A percentile compares a stretch with the other conserved stretches of the same genome.
These are phyloP conservation scores for Erpobdella octoculata DNA, from an alignment of 2,888 invertebrate genomes.

Conservation along the genomic window DNA sequence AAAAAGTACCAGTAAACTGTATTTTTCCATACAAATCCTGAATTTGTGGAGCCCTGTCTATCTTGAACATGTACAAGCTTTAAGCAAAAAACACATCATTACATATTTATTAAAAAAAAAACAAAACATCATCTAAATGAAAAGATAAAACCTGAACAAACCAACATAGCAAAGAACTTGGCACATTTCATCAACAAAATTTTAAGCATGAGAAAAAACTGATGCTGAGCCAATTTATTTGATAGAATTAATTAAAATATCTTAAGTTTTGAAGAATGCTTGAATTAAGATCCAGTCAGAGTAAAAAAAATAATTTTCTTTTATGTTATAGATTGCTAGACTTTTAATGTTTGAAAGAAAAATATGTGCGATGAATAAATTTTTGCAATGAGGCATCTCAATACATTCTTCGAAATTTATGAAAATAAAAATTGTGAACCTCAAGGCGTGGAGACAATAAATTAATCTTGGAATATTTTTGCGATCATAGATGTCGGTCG, in stretches of 20 bases:
- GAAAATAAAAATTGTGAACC: slow-evolving; percentile 28
- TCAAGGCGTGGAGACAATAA: slow-evolving; percentile 57
- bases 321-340: neutral
- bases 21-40: slow-evolving; percentile 70
- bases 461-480: slow-evolving; percentile 72
- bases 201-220: too few species aligned
- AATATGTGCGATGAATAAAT: too few species aligned
- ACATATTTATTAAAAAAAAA: neutral
- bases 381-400: slow-evolving; percentile 3
- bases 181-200: too few species aligned
- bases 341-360: too few species aligned
- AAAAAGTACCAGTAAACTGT: slow-evolving; percentile 59
- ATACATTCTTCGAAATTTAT: neutral
- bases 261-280: too few species aligned
- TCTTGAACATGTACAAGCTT: slow-evolving; percentile 53
- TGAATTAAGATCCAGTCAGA: neutral
- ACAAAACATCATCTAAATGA: too few species aligned
- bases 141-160: too few species aligned
- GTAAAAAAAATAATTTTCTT: neutral
- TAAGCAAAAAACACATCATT: neutral
- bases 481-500: slow-evolving; percentile 72
- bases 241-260: too few species aligned
- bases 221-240: too few species aligned
- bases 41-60: slow-evolving; percentile 67
- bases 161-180: too few species aligned